These are phyloP conservation scores for Thalassophryne amazonica DNA, from an alignment of 2,797 vertebrate genomes.

Conservation along the genomic window DNA sequence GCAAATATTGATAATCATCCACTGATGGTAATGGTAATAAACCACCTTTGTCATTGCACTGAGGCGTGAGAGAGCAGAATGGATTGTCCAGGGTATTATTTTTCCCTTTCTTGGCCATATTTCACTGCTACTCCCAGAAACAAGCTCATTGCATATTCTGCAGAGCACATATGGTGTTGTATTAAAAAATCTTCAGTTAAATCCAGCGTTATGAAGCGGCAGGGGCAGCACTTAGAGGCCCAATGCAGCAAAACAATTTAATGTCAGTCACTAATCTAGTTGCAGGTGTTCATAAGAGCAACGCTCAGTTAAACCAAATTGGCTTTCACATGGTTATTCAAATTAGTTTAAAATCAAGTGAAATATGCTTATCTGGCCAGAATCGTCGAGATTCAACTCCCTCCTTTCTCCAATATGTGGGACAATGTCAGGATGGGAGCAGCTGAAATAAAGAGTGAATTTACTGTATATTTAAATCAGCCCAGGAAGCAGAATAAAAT, in stretches of 20 bases:
- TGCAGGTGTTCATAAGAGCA: constrained; percentile 77
- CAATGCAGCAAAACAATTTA: constrained; percentile 77
- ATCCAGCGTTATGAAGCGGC: constrained; percentile 70
- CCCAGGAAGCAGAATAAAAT: constrained; percentile 67
- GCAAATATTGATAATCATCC: constrained; percentile 69
- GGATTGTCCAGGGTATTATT: constrained; percentile 66
- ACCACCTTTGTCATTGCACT: constrained; percentile 62
- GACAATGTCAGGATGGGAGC: constrained; percentile 52
- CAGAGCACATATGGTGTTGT: constrained; percentile 75
- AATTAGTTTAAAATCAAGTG: constrained; percentile 77
- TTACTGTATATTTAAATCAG: constrained; percentile 79
- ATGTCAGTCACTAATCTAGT: constrained; percentile 79
- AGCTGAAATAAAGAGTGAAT: constrained; percentile 69
- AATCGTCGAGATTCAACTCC: constrained; percentile 35
- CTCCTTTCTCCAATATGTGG: constrained; percentile 32
- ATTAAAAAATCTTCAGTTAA: constrained; percentile 75
- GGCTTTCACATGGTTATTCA: constrained; percentile 78
- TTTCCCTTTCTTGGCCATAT: constrained; percentile 61
- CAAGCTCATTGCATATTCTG: constrained; percentile 68
- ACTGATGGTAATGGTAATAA: constrained; percentile 67
- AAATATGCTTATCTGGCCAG: constrained; percentile 80
- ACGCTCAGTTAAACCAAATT: constrained; percentile 80
- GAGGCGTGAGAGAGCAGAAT: constrained; percentile 56
- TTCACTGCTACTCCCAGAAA: constrained; percentile 58
- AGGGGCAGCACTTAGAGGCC: constrained; percentile 63